Base-by-base conservation (phyloP, 1,140 invertebrate genomes). In the Rhopalosiphum maidis region DNA sequence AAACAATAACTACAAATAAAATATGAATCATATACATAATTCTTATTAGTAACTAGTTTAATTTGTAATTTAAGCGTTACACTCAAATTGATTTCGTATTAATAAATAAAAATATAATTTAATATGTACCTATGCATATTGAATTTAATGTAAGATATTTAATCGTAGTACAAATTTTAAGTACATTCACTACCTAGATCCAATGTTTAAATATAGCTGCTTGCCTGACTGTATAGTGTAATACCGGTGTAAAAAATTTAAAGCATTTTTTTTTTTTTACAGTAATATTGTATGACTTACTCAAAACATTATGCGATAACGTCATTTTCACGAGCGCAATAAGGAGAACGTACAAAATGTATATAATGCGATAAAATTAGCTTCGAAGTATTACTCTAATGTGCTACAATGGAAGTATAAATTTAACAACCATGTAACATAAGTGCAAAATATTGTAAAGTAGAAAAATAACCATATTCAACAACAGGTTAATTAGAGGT, bases 341-440 rank as follows among this genome's bases (percentile, higher is more conserved):
- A 90, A 90, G 88, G 88, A 90, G 88, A 90, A 90, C 54, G 30
- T 22, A 7, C 85, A 46, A 30, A 86, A 43, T 77, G 60, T n/a
- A n/a, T 55, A 30, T 15, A 43, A 43, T 43, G 89, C 89, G 89
- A 90, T 90, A 90, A 90, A 15, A 90, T 43, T 60, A 7, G 55
- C 43, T 68, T 90, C 55, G 89, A 90, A 90, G 89, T 90, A 90
- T 90, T 68, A 89, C 35, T n/a, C 46, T 48, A 87, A n/a, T 43
- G 35, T 60, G 25, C 6, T n/a, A 43, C 48, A 43, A 30, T 30
- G 11, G 25, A 41, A 30, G 37, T 60, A 23, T 41, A 89, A 41
- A 89, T 22, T 60, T 18, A 30, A 41, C 60, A 43, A 68, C 54
- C 25, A 21, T 30, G 4, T 18, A 90, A 90, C 23, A 30, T n/a